A percentile compares a stretch with the other conserved stretches of the same genome.
Conservation (phyloP, 2,888 invertebrate species). For the Euzetes globulus region DNA sequence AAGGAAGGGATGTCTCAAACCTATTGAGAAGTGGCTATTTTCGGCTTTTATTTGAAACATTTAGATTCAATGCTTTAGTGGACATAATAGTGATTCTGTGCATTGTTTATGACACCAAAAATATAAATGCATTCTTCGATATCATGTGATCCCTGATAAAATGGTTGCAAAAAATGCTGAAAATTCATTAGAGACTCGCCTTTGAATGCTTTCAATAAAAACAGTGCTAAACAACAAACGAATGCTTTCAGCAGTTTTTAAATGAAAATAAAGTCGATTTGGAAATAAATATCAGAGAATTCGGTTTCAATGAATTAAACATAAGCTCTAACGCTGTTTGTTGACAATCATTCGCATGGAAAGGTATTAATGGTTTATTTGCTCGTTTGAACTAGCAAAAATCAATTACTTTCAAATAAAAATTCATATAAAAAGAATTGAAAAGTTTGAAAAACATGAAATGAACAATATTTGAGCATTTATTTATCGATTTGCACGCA, state of each 20-base stretch:
- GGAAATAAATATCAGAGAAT: constrained; percentile 2
- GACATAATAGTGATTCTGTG: constrained; percentile 3
- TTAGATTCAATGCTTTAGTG: background rate
- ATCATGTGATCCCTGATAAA: background rate
- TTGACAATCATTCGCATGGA: background rate
- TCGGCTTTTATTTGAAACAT: background rate
- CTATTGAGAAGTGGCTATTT: background rate
- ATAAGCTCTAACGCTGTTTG: background rate
- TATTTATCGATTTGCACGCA: too few species aligned
- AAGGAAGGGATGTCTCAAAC: background rate
- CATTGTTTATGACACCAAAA: background rate
- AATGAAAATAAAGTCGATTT: constrained; percentile 1
- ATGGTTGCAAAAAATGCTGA: background rate
- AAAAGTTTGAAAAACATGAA: too few species aligned
- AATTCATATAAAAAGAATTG: background rate
- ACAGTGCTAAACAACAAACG: background rate
- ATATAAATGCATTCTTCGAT: background rate
- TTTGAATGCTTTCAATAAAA: background rate
- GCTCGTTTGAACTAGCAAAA: background rate
- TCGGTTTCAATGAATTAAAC: background rate
- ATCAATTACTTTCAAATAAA: background rate
- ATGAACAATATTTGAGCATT: too few species aligned
- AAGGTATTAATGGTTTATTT: background rate
- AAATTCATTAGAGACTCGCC: constrained; percentile 16
- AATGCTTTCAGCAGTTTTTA: background rate